Conservation (phyloP, 2,797 vertebrate species). For the Acanthurus tractus region DNA sequence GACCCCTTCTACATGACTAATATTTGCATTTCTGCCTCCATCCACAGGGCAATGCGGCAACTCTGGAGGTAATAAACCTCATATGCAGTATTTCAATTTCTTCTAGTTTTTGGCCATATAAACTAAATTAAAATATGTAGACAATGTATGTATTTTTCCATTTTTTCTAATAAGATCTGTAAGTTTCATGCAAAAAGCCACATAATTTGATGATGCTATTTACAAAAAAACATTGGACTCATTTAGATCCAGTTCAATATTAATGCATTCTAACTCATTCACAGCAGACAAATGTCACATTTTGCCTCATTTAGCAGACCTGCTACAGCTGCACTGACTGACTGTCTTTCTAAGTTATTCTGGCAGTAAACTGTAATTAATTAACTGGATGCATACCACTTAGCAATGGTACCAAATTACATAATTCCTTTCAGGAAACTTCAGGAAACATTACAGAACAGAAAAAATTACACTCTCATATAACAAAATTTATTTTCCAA, state of each 20-base stretch:
- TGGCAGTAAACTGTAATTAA: background rate
- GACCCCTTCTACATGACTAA: conserved; percentile 24
- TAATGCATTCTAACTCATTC: background rate
- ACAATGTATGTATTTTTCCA: no score
- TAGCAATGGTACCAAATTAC: background rate
- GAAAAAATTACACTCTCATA: background rate
- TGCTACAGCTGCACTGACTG: background rate
- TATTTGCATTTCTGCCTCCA: conserved; percentile 33
- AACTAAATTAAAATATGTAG: background rate
- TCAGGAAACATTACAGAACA: background rate
- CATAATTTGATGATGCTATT: background rate
- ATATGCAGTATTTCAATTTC: background rate
- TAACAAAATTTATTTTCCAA: background rate
- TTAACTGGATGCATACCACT: background rate
- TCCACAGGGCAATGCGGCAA: conserved; percentile 30
- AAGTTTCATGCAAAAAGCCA: background rate
- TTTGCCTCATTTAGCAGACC: background rate
- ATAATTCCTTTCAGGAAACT: background rate
- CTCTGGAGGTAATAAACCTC: conserved; percentile 33
- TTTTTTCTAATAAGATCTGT: no score
- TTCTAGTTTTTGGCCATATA: background rate
- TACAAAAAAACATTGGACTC: background rate
- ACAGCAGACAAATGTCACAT: background rate
- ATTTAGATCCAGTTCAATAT: background rate
- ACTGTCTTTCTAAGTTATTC: background rate